Base-by-base conservation (phyloP, 2,888 invertebrate genomes). In the Xestia c-nigrum region DNA sequence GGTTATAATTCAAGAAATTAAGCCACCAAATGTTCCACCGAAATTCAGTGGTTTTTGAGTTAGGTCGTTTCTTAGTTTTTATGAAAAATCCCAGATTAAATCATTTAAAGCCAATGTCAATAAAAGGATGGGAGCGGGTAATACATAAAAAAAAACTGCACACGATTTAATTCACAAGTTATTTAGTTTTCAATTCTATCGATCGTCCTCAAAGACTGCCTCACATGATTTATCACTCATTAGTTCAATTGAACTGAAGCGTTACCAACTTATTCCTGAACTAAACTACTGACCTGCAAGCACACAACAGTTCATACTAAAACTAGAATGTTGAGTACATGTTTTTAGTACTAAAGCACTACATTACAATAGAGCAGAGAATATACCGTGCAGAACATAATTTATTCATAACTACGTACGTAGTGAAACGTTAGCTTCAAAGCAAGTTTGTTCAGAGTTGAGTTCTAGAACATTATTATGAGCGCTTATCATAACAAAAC, bases 341-440 rank as follows among this genome's bases (percentile, higher is more conserved):
- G 68, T 78, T 78, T 78, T 72, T 68, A 69, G 71, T 59, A 66
- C 65, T 74, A 67, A n/a, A 71, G 76, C 67, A 72, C 38, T 50
- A 72, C 57, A 47, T 72, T 84, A 82, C 80, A 85, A 82, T 80
- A 74, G 55, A 76, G 75, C 66, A 24, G 76, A 79, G 82, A 82
- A 76, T 78, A 78, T 74, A 83, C 80, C 66, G 67, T 40, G 64
- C 66, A 19, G 66, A 76, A 74, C 68, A 77, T 88, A 84, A 86
- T 85, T 71, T 88, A 88, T 88, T 88, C 85, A 85, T 70, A 80
- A 77, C 76, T 83, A 81, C 52, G 76, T 76, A 78, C 71, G 40
- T 69, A 85, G 63, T 38, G 72, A 69, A 85, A 79, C 64, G 83
- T 81, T 85, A 74, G 85, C 75, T 76, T 70, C 31, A 63, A 74